Evolutionary conservation across 2,113 vertebrate species (phyloP).

Genomic region (Ptyas mucosa): DNA sequence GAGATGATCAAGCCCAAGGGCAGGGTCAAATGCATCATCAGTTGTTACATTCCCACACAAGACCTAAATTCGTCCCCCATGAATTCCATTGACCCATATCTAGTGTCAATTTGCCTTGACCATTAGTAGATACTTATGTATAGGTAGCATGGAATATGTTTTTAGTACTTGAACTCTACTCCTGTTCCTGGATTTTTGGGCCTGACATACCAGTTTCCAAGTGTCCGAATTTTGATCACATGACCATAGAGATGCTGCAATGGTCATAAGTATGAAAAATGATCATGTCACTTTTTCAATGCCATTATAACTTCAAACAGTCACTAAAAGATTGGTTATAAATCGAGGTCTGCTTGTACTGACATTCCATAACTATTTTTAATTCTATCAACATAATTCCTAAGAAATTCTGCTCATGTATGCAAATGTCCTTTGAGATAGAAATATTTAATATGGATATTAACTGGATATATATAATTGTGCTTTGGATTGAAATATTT

Average conservation of each 20-base stretch:
- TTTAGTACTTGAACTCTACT: no score
- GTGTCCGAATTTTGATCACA: not conserved
- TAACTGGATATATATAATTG: not conserved
- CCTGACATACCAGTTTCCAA: not conserved
- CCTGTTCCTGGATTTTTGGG: no score
- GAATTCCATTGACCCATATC: not conserved
- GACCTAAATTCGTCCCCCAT: not conserved
- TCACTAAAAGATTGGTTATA: not conserved
- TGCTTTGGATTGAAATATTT: not conserved
- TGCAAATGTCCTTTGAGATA: not conserved
- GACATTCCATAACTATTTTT: not conserved
- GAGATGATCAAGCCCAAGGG: not conserved
- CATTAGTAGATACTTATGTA: not conserved
- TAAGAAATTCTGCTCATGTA: not conserved
- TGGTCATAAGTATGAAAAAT: not conserved
- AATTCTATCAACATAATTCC: not conserved
- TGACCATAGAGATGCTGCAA: not conserved
- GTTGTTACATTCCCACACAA: not conserved
- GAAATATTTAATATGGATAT: not conserved
- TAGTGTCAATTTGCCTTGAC: not conserved
- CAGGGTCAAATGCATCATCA: not conserved
- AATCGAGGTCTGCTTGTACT: not conserved
- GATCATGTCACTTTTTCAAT: no score
- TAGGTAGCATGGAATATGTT: not conserved
- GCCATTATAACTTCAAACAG: not conserved